Evolutionary conservation across 92 coral and sea anemone genomes (phyloP).

Genomic region (Actinernus sp.): DNA sequence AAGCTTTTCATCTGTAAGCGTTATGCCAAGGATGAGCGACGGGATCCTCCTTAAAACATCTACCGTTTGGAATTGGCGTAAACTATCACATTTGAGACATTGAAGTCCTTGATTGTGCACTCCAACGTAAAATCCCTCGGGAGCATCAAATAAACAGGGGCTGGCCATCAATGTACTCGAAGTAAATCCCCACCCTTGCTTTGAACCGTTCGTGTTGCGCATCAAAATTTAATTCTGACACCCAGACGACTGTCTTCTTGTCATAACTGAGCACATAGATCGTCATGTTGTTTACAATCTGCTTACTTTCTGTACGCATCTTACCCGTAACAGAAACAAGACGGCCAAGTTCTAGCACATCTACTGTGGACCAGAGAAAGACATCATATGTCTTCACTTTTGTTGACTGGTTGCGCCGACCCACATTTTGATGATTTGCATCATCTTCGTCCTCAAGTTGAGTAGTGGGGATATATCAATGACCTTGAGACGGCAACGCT

Average conservation of each 20-base stretch:
- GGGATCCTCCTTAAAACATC: slow-evolving; percentile 24
- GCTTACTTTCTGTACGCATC: slow-evolving; percentile 29
- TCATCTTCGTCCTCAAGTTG: slow-evolving; percentile 27
- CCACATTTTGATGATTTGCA: slow-evolving; percentile 10
- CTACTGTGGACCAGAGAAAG: slow-evolving; percentile 13
- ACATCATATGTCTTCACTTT: slow-evolving; percentile 41
- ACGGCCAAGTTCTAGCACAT: slow-evolving; percentile 12
- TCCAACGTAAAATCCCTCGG: slow-evolving; percentile 34
- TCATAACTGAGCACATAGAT: slow-evolving; percentile 21
- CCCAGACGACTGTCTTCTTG: too few species aligned
- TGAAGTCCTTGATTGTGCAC: slow-evolving; percentile 33
- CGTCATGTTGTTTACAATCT: slow-evolving; percentile 17
- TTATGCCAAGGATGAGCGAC: slow-evolving; percentile 49
- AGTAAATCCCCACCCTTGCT: slow-evolving; percentile 29
- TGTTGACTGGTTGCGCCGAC: slow-evolving; percentile 4
- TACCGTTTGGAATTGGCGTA: background rate
- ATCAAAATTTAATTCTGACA: too few species aligned
- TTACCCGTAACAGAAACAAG: slow-evolving; percentile 36
- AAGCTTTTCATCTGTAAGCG: slow-evolving; percentile 28
- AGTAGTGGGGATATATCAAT: slow-evolving; percentile 39
- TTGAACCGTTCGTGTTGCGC: slow-evolving; percentile 23
- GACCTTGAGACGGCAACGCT: slow-evolving; percentile 6
- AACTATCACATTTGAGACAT: background rate
- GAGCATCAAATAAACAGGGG: slow-evolving; percentile 23
- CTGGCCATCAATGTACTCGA: slow-evolving; percentile 15